Conservation (phyloP, 1,140 invertebrate genomes). For the Formica exsecta region DNA sequence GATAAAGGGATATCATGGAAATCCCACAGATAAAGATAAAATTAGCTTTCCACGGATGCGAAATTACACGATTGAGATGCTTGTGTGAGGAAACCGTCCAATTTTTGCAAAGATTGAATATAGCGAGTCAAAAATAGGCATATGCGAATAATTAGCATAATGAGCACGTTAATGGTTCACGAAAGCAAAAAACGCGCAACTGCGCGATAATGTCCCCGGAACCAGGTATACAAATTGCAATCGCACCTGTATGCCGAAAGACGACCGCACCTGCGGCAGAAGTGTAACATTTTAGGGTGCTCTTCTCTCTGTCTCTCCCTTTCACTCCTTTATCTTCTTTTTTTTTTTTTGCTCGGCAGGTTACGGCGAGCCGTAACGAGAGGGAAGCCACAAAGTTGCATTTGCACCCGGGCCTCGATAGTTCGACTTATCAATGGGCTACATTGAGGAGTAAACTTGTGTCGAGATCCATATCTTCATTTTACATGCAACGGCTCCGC, state of each 20-base stretch:
- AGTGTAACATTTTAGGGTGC: constrained; percentile 55
- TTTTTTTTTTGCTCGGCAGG: not conserved
- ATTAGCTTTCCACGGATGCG: not conserved
- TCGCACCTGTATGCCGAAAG: constrained; percentile 65
- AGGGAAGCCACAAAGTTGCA: constrained; percentile 3
- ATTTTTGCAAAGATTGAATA: constrained; percentile 10
- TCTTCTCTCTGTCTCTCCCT: not conserved
- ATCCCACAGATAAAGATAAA: not conserved
- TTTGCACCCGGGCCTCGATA: not conserved
- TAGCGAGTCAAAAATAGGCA: not conserved
- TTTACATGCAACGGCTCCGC: constrained; percentile 12
- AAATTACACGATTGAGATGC: not conserved
- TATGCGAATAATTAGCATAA: constrained; percentile 40
- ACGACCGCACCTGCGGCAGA: constrained; percentile 64
- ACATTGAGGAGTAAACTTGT: constrained; percentile 34
- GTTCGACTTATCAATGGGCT: constrained; percentile 7
- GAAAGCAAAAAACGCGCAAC: not conserved
- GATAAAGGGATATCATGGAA: not conserved
- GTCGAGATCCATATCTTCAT: constrained; percentile 51
- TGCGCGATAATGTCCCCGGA: constrained; percentile 28
- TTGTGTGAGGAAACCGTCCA: not conserved
- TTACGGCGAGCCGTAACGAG: not conserved
- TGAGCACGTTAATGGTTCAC: constrained; percentile 16
- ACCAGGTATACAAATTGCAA: constrained; percentile 51
- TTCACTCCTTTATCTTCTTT: not conserved